These are phyloP conservation scores for Morpho achilles DNA, from an alignment of 2,888 invertebrate species.

Conservation along the genomic window DNA sequence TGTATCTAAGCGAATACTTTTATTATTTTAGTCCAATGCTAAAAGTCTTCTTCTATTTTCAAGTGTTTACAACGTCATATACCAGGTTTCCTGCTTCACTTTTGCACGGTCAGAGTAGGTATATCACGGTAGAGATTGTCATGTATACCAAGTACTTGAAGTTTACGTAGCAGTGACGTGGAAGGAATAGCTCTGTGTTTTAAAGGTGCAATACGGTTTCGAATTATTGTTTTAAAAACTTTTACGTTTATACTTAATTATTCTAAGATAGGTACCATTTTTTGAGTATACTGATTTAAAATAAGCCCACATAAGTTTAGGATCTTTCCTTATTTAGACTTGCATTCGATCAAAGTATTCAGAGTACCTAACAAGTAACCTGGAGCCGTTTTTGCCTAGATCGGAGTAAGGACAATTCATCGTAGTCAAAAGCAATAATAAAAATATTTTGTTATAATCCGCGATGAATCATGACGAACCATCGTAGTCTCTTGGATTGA, in stretches of 20 bases:
- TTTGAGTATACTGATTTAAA: conserved; percentile 14
- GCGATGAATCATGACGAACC: conserved; percentile 8
- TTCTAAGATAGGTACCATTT: conserved; percentile 13
- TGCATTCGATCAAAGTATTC: conserved; percentile 4
- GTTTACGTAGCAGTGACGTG: conserved; percentile 2
- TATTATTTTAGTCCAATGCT: no score
- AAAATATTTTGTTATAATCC: conserved; percentile 5
- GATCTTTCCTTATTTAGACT: conserved; percentile 13
- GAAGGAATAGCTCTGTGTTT: conserved; percentile 3
- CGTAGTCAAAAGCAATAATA: no score
- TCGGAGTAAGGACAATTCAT: no score
- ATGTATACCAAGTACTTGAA: neutral
- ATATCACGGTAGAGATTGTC: neutral
- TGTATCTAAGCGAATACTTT: no score
- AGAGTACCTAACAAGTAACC: conserved; percentile 6
- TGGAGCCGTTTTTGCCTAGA: neutral
- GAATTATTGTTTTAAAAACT: conserved; percentile 2
- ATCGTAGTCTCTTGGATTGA: conserved; percentile 19
- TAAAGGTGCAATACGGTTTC: neutral
- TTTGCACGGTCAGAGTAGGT: no score
- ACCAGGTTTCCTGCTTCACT: no score
- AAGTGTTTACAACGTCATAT: no score
- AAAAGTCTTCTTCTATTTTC: no score
- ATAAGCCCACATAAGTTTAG: conserved; percentile 20
- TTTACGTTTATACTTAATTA: conserved; percentile 9